A percentile compares a stretch with the other conserved stretches of the same genome.
Conservation (phyloP, 2,888 invertebrate species). For the Alviniconcha strummeri region DNA sequence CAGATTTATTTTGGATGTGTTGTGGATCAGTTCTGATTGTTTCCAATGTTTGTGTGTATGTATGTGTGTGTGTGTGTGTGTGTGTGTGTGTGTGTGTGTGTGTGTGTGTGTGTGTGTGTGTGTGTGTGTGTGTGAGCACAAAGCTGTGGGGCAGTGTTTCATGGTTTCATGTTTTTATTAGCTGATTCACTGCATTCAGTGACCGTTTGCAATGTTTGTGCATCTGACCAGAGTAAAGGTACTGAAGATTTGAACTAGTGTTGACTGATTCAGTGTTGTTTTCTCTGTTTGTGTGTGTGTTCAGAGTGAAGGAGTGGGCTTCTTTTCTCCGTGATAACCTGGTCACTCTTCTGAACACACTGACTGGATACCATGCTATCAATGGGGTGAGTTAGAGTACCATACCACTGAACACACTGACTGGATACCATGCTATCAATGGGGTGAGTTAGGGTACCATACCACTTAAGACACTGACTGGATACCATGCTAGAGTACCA, state of each 20-base stretch:
- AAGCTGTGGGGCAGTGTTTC: neutral
- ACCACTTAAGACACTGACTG: too few species aligned
- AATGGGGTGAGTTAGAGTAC: constrained; percentile 18
- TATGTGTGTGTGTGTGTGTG: neutral
- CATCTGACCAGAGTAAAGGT: too few species aligned
- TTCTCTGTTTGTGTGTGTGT: neutral
- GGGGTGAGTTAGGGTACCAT: too few species aligned
- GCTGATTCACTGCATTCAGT: too few species aligned
- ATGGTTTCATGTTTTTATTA: too few species aligned
- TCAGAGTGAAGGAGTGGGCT: constrained; percentile 37
- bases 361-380: constrained; percentile 25
- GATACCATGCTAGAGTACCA: too few species aligned
- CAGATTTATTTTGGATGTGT: too few species aligned
- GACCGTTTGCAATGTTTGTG: too few species aligned
- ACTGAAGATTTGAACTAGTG: too few species aligned
- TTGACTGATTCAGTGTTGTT: too few species aligned
- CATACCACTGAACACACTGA: neutral
- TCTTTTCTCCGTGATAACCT: constrained; percentile 11
- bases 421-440: neutral
- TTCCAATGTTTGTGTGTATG: neutral
- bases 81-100: constrained; percentile 4
- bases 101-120: neutral
- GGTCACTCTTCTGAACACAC: neutral
- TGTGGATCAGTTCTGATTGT: neutral
- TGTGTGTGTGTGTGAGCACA: neutral